Conservation (phyloP, 2,888 invertebrate species). For the Panopea generosa region DNA sequence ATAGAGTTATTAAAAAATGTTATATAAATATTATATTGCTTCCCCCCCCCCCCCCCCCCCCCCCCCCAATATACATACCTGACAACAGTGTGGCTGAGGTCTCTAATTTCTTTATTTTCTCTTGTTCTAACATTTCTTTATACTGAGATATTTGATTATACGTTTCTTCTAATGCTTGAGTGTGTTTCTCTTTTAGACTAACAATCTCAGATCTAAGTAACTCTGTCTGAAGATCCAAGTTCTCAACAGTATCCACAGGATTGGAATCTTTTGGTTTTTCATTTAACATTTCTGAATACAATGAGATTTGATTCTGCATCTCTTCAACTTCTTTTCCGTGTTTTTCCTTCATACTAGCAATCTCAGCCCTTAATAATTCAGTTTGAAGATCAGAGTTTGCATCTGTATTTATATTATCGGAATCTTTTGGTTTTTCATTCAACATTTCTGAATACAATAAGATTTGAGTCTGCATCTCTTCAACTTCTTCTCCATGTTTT, state of each 20-base stretch:
- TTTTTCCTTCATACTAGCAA: neutral
- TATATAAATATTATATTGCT: too few species aligned
- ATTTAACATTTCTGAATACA: neutral
- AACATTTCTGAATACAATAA: neutral
- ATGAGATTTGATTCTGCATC: conserved; percentile 11
- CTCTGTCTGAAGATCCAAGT: neutral
- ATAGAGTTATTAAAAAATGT: too few species aligned
- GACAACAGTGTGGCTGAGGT: too few species aligned
- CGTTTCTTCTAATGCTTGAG: neutral
- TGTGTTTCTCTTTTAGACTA: neutral
- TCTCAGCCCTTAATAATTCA: neutral
- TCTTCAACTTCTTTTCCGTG: neutral
- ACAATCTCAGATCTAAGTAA: neutral
- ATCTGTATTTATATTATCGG: neutral
- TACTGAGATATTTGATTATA: neutral
- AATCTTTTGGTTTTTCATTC: conserved; percentile 4
- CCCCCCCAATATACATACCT: too few species aligned
- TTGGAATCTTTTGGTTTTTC: conserved; percentile 9
- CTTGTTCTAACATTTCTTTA: neutral
- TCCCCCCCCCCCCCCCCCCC: too few species aligned
- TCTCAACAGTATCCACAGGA: neutral
- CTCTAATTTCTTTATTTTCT: neutral
- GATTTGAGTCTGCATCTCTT: conserved; percentile 11
- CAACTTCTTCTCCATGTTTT: neutral
- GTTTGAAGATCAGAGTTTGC: neutral